Evolutionary conservation across 2,888 invertebrate genomes (phyloP).

Genomic region (Ramazzottius varieornatus): DNA sequence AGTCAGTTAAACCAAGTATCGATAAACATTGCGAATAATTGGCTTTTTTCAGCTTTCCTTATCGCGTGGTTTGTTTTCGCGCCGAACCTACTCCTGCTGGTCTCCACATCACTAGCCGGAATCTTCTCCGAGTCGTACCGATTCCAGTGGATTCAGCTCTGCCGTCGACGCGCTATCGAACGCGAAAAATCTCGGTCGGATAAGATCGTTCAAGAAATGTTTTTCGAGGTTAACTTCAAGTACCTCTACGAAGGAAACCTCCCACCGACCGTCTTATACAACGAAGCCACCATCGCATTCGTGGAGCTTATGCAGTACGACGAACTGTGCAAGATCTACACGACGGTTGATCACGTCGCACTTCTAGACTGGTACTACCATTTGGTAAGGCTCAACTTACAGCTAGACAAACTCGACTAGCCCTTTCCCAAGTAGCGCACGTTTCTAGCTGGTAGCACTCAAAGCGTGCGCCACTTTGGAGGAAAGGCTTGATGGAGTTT

Average conservation of each 20-base stretch:
- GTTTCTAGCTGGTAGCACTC: no score
- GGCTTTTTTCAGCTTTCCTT: no score
- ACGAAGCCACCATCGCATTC: not conserved
- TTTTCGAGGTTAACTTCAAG: conserved; percentile 1
- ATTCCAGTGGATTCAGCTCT: not conserved
- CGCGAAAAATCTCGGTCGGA: not conserved
- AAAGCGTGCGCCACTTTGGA: no score
- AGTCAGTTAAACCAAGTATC: no score
- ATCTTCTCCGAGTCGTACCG: not conserved
- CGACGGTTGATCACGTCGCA: not conserved
- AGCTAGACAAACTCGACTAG: no score
- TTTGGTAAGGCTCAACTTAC: not conserved
- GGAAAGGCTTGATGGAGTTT: no score
- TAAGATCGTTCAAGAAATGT: not conserved
- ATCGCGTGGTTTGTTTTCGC: not conserved
- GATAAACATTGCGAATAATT: no score
- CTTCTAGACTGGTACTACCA: not conserved
- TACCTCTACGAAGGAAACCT: not conserved
- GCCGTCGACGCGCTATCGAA: not conserved
- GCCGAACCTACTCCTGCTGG: not conserved
- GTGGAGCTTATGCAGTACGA: conserved; percentile 1
- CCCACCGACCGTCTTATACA: not conserved
- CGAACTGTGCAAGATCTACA: not conserved
- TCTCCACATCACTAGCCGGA: not conserved
- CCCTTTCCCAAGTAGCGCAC: no score